These are phyloP conservation scores for Himalopsyche phryganea DNA, from an alignment of 1,140 invertebrate genomes.

Conservation along the genomic window DNA sequence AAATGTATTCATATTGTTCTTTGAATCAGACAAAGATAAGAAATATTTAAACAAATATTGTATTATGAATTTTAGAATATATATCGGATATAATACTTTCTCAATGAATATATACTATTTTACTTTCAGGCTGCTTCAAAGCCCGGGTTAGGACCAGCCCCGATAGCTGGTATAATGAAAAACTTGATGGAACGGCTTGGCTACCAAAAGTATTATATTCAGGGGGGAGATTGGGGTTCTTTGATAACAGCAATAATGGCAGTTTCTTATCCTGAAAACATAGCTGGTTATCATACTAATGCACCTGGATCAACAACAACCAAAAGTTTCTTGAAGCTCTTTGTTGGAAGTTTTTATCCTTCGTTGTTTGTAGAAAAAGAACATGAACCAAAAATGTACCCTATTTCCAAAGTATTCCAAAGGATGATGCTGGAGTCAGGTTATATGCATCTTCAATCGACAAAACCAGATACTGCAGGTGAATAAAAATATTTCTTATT, in stretches of 20 bases:
- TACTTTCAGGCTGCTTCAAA: conserved; percentile 52
- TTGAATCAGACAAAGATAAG: too few species aligned
- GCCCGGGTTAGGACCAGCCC: conserved; percentile 58
- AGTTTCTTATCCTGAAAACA: conserved; percentile 66
- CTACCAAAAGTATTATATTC: conserved; percentile 70
- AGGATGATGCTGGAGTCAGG: conserved; percentile 66
- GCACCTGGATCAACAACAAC: conserved; percentile 24
- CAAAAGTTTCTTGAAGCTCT: conserved; percentile 22
- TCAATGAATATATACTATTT: too few species aligned
- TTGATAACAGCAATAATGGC: conserved; percentile 61
- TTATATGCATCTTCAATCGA: conserved; percentile 81
- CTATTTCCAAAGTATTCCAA: conserved; percentile 49
- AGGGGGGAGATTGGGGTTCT: conserved; percentile 82
- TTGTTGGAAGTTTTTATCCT: conserved; percentile 39
- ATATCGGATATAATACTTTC: too few species aligned
- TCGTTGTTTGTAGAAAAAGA: conserved; percentile 56
- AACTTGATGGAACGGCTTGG: conserved; percentile 82
- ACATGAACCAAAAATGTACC: conserved; percentile 60
- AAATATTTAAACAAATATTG: too few species aligned
- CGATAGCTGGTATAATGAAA: conserved; percentile 72
- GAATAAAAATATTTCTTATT: conserved; percentile 19
- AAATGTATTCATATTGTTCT: too few species aligned
- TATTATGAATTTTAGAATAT: too few species aligned
- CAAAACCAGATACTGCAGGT: conserved; percentile 84
- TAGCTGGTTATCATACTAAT: conserved; percentile 48